A percentile compares a stretch with the other conserved stretches of the same genome.
These are phyloP conservation scores for Somateria mollissima DNA, from an alignment of 2,797 vertebrate species.

Conservation along the genomic window DNA sequence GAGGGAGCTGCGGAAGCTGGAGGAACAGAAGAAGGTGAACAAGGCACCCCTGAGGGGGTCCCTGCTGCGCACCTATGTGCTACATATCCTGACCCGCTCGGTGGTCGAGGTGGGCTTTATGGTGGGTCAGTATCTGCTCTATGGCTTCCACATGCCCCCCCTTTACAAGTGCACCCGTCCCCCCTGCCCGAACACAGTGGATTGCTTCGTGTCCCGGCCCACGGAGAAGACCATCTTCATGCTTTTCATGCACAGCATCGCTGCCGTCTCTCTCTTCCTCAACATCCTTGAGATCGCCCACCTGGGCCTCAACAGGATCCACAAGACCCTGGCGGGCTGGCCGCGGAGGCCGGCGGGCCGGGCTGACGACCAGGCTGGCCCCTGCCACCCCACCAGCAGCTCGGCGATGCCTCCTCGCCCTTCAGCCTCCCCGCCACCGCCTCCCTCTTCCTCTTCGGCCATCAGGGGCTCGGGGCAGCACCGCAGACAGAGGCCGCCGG, in stretches of 20 bases:
- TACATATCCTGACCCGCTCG: slow-evolving; percentile 94
- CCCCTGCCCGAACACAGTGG: slow-evolving; percentile 93
- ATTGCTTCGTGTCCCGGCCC: slow-evolving; percentile 94
- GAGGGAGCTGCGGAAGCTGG: slow-evolving; percentile 88
- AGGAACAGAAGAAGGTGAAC: slow-evolving; percentile 91
- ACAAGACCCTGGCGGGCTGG: slow-evolving; percentile 81
- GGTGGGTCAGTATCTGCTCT: slow-evolving; percentile 91
- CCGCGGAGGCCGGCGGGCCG: slow-evolving; percentile 64
- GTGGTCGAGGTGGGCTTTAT: slow-evolving; percentile 93
- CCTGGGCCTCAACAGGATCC: slow-evolving; percentile 89
- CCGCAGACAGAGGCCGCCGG: slow-evolving; percentile 66
- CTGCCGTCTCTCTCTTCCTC: slow-evolving; percentile 89
- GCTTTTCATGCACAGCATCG: slow-evolving; percentile 94
- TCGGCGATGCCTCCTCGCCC: slow-evolving; percentile 74
- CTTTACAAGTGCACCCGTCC: slow-evolving; percentile 89
- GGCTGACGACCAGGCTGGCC: slow-evolving; percentile 73
- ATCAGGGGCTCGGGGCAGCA: slow-evolving; percentile 69
- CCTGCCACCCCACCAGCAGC: slow-evolving; percentile 86
- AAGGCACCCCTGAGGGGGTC: slow-evolving; percentile 93
- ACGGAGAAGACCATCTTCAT: slow-evolving; percentile 97
- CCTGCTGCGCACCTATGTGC: slow-evolving; percentile 89
- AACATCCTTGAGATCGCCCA: slow-evolving; percentile 93
- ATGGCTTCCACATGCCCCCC: slow-evolving; percentile 88
- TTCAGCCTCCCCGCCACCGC: not conserved
- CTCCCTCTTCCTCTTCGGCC: slow-evolving; percentile 64